A percentile compares a stretch with the other conserved stretches of the same genome.
Evolutionary conservation across 2,797 vertebrate species (phyloP).

Genomic region (Platalea minor): DNA sequence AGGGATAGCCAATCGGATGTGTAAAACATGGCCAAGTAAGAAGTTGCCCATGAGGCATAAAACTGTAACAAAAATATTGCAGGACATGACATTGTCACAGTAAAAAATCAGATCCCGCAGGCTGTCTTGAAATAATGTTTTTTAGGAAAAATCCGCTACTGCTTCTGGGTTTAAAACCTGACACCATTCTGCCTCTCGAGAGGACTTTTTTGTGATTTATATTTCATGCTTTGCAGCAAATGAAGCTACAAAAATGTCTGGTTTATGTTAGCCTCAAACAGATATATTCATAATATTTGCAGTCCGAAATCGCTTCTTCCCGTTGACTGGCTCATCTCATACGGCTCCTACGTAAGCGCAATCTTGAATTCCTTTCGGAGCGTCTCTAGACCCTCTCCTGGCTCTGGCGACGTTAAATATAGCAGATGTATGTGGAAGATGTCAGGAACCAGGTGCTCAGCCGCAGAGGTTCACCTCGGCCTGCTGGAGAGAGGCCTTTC

Average conservation of each 20-base stretch:
- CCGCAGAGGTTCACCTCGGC: background rate
- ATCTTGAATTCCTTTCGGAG: background rate
- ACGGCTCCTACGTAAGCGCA: background rate
- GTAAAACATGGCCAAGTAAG: background rate
- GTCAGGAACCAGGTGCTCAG: background rate
- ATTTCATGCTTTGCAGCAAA: background rate
- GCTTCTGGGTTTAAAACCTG: background rate
- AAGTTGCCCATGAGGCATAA: background rate
- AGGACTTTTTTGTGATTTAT: background rate
- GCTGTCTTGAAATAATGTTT: background rate
- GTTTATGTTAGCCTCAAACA: background rate
- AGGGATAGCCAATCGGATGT: background rate
- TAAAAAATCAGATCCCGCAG: background rate
- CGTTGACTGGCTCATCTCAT: background rate
- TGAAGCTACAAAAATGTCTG: background rate
- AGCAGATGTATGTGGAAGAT: background rate
- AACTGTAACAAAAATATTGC: background rate
- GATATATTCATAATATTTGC: background rate
- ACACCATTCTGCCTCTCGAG: background rate
- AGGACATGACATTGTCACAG: background rate
- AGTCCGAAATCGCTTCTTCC: background rate
- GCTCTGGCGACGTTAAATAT: rapidly evolving
- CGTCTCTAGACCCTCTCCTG: background rate
- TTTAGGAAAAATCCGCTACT: background rate
- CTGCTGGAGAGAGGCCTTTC: background rate